phyloP scores from a whole-genome alignment of 64 coral and sea anemone species.

The Platygyra sinensis region DNA sequence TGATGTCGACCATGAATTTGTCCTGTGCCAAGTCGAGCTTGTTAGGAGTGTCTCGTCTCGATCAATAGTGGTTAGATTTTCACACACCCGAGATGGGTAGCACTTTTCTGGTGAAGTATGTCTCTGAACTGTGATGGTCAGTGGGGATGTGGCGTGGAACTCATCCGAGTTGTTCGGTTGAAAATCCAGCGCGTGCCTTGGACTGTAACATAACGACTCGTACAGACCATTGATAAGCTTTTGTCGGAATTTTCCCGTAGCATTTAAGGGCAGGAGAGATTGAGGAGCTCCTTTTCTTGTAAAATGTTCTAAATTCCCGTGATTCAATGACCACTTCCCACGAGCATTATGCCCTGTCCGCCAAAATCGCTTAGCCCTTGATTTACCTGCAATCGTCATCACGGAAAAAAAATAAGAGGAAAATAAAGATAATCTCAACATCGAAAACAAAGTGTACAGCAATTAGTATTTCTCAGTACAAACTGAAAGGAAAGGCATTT shows the following conservation, averaged over 20 bases:
- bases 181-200: constrained; percentile 70
- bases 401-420: background rate
- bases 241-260: constrained; percentile 66
- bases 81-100: constrained; percentile 13
- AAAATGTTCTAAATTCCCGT: constrained; percentile 60
- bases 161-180: constrained; percentile 47
- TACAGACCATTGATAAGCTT: constrained; percentile 88
- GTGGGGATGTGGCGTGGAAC: background rate
- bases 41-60: constrained; percentile 32
- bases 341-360: constrained; percentile 15
- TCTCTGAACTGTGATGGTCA: background rate
- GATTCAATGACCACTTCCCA: constrained; percentile 11
- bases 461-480: background rate
- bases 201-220: constrained; percentile 87
- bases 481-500: constrained; percentile 13
- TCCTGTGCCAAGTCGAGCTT: constrained; percentile 47
- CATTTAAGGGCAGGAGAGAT: constrained; percentile 36
- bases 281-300: constrained; percentile 30
- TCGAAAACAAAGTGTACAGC: background rate
- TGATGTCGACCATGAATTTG: constrained; percentile 81
- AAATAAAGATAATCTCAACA: constrained; percentile 7
- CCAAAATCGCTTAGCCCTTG: constrained; percentile 55
- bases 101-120: constrained; percentile 18
- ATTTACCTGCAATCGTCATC: constrained; percentile 43
- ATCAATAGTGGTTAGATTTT: constrained; percentile 36